Base-by-base conservation (phyloP, 2,113 vertebrate genomes). In the Solea solea region DNA sequence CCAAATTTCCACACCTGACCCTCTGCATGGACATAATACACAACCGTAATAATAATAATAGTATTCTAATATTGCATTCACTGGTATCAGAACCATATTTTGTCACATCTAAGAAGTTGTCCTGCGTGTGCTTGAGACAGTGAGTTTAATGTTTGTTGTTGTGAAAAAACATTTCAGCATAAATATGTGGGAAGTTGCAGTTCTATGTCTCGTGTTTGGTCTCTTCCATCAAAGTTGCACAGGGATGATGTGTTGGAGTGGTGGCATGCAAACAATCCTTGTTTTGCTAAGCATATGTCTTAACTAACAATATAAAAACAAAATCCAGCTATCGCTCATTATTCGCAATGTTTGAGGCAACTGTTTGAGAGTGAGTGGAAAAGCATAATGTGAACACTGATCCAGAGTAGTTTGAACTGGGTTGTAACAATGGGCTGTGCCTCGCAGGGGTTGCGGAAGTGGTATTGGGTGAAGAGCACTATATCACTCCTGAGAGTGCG, bases 351-450 rank as follows among this genome's bases (percentile, higher is more conserved):
- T 55, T 55, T 28, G 45, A 61, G n/a, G 44, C 8, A 57, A 53
- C 59, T 15, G 4, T 65, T 58, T 64, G 50, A 61, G 16, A 40
- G 40, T 59, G 10, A 74, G 52, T 7, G 69, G n/a, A 59, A 78
- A 83, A 58, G 39, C 72, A 65, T 34, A 48, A 55, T 21, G 63
- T 66, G 45, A 27, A 11, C n/a, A 57, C 52, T 72, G 58, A 59
- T 72, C 58, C 48, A 1, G 7, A 39, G 28, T 9, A 15, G 48
- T 46, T 63, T 48, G 34, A 9, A 49, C 46, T 49, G 28, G 54
- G 13, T 40, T 64, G 25, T 68, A 71, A 54, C 53, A 62, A 21
- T 65, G 57, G 13, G 42, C 48, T 8, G 15, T 50, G 48, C 3
- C 10, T 61, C 46, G 58, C 63, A 76, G 73, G 51, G 44, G 55